A percentile compares a stretch with the other conserved stretches of the same genome.
Conservation (phyloP, 2,888 invertebrate genomes). For the Cetonia aurata region DNA sequence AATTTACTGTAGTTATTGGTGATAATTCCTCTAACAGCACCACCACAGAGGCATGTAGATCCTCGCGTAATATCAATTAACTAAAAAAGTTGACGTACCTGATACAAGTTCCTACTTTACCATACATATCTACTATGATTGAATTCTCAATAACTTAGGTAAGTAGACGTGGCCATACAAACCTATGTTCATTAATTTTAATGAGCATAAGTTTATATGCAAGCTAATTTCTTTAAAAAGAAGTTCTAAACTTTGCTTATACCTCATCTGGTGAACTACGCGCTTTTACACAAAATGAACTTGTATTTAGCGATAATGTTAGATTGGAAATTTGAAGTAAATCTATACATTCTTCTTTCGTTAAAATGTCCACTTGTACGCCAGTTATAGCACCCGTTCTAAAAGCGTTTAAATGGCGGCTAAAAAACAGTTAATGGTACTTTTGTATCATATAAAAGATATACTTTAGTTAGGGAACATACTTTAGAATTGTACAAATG, state of each 20-base stretch:
- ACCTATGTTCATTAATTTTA: not conserved
- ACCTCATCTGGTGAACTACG: conserved; percentile 12
- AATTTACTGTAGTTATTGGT: not conserved
- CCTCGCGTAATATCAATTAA: conserved; percentile 1
- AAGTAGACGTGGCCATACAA: too few species aligned
- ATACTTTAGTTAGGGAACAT: not conserved
- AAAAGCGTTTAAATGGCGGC: conserved; percentile 1
- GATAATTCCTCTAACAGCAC: conserved; percentile 21
- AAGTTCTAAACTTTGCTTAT: not conserved
- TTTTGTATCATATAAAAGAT: not conserved
- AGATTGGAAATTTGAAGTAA: conserved; percentile 12
- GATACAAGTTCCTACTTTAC: too few species aligned
- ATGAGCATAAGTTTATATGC: not conserved
- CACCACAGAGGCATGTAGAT: conserved; percentile 13
- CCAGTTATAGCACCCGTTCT: not conserved
- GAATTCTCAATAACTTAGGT: too few species aligned
- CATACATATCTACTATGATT: too few species aligned
- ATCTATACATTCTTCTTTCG: conserved; percentile 29
- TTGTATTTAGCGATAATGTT: conserved; percentile 5
- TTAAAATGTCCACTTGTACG: not conserved
- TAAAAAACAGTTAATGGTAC: not conserved
- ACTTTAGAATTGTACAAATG: conserved; percentile 17
- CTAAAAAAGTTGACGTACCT: conserved; percentile 1
- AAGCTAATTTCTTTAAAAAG: not conserved
- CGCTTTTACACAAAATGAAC: conserved; percentile 25